Evolutionary conservation across 1,140 invertebrate genomes (phyloP), one percentile per base, ranked within the genome.

Genomic region (Ruditapes philippinarum): DNA sequence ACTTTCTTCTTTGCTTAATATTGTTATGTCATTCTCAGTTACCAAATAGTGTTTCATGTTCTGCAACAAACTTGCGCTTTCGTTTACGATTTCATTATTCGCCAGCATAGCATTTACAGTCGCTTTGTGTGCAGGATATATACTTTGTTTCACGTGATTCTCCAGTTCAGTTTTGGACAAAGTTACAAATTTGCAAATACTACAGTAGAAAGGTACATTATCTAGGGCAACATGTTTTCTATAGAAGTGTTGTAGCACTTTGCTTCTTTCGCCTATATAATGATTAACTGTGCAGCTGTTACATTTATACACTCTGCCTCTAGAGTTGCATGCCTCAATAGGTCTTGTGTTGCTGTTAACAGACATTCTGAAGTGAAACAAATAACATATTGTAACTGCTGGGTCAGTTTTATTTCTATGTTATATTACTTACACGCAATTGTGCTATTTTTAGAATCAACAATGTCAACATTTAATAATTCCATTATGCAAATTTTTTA

Each of bases 281-380:
- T 38, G 49, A 31, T 57, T 31, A 14, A 45, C 38, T 0, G 4
- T 17, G 28, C 76, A 80, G 22, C 45, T 45, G 4, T 12, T 25
- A 45, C 86, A 88, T n/a, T 42, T 12, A 51, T 54, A 81, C 11
- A 62, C 86, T 51, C 36, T 28, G 4, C 62, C 78, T 51, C 79
- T 70, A 31, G 22, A 81, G n/a, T 81, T 62, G 1, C 19, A 40
- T 38, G 73, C 40, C 25, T 28, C 11, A 38, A 62, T 81, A 19
- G 57, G 36, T 25, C 76, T 31, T 33, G 86, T 70, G 45, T 73
- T 62, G 17, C 17, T 28, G 2, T 45, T 14, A 25, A 68, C 17
- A 25, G 60, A 80, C 60, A 42, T 73, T 81, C 60, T 54, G 68
- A 36, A 87, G n/a, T 14, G 36, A 74, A 54, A 33, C 49, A 28